Conservation (phyloP, 2,888 invertebrate species). For the Keiferia lycopersicella region DNA sequence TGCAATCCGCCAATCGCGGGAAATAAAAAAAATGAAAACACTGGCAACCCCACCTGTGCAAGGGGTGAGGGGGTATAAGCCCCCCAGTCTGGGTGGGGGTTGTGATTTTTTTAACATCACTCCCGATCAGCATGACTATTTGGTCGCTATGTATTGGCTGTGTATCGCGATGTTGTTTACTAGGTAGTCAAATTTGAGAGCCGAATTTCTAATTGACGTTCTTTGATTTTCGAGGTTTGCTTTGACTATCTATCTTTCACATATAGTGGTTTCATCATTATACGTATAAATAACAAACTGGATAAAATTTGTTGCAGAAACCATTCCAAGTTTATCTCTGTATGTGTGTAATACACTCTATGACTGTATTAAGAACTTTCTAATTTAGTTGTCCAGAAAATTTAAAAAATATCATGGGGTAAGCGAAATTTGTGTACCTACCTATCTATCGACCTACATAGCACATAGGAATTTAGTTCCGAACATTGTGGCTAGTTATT, state of each 20-base stretch:
- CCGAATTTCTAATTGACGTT: background rate
- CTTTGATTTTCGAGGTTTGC: background rate
- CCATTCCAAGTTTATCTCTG: too few relatives aligned
- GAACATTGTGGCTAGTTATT: too few relatives aligned
- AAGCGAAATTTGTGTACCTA: too few relatives aligned
- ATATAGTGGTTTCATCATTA: background rate
- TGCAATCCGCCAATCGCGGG: slow-evolving; percentile 80
- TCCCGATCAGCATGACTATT: slow-evolving; percentile 62
- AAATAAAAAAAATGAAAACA: slow-evolving; percentile 81
- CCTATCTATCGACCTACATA: too few relatives aligned
- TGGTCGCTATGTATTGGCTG: slow-evolving; percentile 34
- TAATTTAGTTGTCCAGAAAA: too few relatives aligned
- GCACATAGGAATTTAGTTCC: too few relatives aligned
- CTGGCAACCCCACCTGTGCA: slow-evolving; percentile 64
- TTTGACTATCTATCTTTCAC: background rate
- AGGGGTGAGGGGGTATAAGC: background rate
- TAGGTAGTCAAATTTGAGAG: background rate
- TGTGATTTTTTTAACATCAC: slow-evolving; percentile 75
- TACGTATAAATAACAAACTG: too few relatives aligned
- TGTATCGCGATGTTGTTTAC: slow-evolving; percentile 17
- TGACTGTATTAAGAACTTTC: too few relatives aligned
- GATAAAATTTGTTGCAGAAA: too few relatives aligned
- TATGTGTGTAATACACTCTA: too few relatives aligned
- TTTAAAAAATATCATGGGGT: too few relatives aligned
- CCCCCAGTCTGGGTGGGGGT: slow-evolving; percentile 53